Evolutionary conservation across 2,797 vertebrate genomes (phyloP).

Genomic region (Fringilla coelebs): DNA sequence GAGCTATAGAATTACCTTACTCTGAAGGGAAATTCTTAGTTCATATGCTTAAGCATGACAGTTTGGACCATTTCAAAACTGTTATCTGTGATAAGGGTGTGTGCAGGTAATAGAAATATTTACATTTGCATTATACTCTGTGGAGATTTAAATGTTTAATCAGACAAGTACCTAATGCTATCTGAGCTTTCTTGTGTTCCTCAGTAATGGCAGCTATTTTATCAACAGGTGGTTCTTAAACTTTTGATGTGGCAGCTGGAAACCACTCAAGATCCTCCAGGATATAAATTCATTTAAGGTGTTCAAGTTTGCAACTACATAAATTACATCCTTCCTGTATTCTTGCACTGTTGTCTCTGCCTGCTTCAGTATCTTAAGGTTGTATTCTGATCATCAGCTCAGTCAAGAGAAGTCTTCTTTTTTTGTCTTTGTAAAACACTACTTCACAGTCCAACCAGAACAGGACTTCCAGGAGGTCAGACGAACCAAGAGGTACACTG

Average conservation of each 20-base stretch:
- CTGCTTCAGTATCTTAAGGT: neutral
- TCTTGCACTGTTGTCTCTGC: neutral
- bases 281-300: neutral
- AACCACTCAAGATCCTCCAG: neutral
- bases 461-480: neutral
- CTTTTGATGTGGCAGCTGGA: neutral
- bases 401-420: neutral
- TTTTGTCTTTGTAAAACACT: neutral
- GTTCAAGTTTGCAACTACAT: neutral
- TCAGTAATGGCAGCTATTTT: neutral
- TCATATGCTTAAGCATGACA: neutral
- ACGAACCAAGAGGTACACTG: neutral
- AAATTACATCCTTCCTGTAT: neutral
- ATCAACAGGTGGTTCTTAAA: neutral
- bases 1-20: neutral
- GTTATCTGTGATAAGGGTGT: neutral
- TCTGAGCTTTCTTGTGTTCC: neutral
- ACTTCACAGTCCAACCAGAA: neutral
- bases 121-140: neutral
- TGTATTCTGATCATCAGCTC: neutral
- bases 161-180: neutral
- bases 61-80: neutral
- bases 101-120: neutral
- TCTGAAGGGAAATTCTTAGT: neutral
- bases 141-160: neutral